Evolutionary conservation across 37 sponge, comb jelly and placozoan genomes (phyloP).

Genomic region (Oscarella lobularis): DNA sequence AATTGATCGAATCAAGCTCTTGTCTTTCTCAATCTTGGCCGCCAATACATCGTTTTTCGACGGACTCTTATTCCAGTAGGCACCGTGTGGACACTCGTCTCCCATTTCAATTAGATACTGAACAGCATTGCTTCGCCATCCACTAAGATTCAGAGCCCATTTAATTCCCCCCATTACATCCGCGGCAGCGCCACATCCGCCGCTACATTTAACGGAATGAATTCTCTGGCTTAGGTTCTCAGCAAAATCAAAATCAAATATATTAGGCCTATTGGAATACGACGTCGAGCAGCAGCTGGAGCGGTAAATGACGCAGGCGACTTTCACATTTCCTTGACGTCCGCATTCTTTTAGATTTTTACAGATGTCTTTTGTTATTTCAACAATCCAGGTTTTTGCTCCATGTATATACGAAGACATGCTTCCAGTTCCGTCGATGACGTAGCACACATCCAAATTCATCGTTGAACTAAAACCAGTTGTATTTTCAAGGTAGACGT

Average conservation of each 20-base stretch:
- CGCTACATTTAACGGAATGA: not conserved
- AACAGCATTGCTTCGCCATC: not conserved
- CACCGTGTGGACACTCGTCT: constrained; percentile 1
- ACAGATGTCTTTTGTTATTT: not conserved
- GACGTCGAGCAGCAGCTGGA: not conserved
- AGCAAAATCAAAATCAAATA: not conserved
- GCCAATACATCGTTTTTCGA: no score
- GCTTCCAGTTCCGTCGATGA: not conserved
- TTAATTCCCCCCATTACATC: not conserved
- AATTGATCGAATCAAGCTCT: not conserved
- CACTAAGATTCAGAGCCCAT: not conserved
- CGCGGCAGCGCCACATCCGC: not conserved
- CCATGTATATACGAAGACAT: not conserved
- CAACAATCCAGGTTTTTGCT: not conserved
- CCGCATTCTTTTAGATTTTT: not conserved
- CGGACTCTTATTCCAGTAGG: not conserved
- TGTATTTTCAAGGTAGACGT: not conserved
- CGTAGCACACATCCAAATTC: not conserved
- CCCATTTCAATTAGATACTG: not conserved
- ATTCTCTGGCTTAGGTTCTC: not conserved
- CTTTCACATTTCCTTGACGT: not conserved
- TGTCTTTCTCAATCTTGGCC: not conserved
- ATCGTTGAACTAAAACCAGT: not conserved
- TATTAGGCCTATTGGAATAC: not conserved
- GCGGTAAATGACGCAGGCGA: not conserved